Conservation (phyloP, 2,888 invertebrate species). For the Schizotus pectinicornis region DNA sequence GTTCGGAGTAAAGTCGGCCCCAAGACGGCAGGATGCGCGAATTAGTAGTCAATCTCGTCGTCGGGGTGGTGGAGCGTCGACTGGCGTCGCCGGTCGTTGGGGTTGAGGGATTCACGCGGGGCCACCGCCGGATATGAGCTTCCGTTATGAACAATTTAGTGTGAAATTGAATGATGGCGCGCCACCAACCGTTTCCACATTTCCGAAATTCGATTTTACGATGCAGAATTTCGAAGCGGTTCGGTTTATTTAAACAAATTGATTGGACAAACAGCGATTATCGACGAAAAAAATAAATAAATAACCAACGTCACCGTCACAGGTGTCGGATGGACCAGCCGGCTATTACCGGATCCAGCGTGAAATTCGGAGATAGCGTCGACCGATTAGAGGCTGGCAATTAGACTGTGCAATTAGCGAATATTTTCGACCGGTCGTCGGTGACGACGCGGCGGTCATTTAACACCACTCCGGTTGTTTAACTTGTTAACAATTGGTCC, state of each 20-base stretch:
- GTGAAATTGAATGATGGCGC: slow-evolving; percentile 56
- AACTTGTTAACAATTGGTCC: too few relatives aligned
- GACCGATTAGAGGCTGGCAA: too few relatives aligned
- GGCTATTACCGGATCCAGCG: too few relatives aligned
- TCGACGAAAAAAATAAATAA: too few relatives aligned
- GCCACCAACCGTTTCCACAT: slow-evolving; percentile 30
- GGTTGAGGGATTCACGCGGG: slow-evolving; percentile 31
- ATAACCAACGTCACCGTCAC: too few relatives aligned
- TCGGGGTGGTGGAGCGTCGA: slow-evolving; percentile 12
- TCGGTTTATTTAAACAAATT: slow-evolving; percentile 40
- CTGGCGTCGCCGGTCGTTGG: slow-evolving; percentile 12
- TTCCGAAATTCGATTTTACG: slow-evolving; percentile 28
- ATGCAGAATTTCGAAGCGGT: slow-evolving; percentile 30
- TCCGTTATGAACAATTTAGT: slow-evolving; percentile 84
- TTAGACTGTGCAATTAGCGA: too few relatives aligned
- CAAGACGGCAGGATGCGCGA: slow-evolving; percentile 32
- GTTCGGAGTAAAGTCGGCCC: neutral
- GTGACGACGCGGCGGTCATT: too few relatives aligned
- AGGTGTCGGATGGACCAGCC: too few relatives aligned
- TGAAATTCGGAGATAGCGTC: too few relatives aligned
- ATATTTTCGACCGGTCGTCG: too few relatives aligned
- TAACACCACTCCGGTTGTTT: too few relatives aligned
- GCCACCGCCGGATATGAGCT: slow-evolving; percentile 78
- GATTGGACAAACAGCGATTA: slow-evolving; percentile 14
- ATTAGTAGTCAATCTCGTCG: slow-evolving; percentile 37